Conservation (phyloP, 2,888 invertebrate species). For the Dioctria rufipes region DNA sequence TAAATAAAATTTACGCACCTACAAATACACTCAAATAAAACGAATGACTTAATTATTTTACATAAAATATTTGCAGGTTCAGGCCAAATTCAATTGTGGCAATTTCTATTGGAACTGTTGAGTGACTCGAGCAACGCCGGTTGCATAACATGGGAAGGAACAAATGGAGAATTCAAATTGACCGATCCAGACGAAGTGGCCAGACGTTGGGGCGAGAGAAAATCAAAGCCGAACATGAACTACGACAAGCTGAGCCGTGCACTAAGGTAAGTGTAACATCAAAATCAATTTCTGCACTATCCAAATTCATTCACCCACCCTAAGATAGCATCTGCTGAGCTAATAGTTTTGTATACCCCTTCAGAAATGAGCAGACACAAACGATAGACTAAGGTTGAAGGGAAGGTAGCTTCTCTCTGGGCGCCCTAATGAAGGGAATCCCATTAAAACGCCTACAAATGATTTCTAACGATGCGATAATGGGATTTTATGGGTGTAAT, state of each 20-base stretch:
- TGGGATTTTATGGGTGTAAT: constrained; percentile 57
- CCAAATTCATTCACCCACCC: neutral
- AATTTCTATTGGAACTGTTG: constrained; percentile 96
- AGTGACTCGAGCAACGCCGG: constrained; percentile 96
- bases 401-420: neutral
- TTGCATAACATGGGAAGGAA: constrained; percentile 99
- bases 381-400: neutral
- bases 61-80: constrained; percentile 76
- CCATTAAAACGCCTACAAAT: constrained; percentile 60
- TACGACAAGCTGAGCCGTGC: constrained; percentile 99
- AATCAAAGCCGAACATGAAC: constrained; percentile 99
- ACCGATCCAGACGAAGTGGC: constrained; percentile 99
- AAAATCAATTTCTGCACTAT: constrained; percentile 13
- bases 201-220: constrained; percentile 98
- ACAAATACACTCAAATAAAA: too few relatives aligned
- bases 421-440: constrained; percentile 58
- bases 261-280: constrained; percentile 79
- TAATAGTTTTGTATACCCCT: constrained; percentile 24
- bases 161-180: constrained; percentile 98
- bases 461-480: constrained; percentile 59
- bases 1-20: too few relatives aligned
- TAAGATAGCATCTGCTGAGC: neutral
- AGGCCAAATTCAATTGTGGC: constrained; percentile 99
- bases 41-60: too few relatives aligned
- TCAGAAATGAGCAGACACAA: constrained; percentile 8